Base-by-base conservation (phyloP, 2,797 vertebrate species). In the Phalanger gymnotis region DNA sequence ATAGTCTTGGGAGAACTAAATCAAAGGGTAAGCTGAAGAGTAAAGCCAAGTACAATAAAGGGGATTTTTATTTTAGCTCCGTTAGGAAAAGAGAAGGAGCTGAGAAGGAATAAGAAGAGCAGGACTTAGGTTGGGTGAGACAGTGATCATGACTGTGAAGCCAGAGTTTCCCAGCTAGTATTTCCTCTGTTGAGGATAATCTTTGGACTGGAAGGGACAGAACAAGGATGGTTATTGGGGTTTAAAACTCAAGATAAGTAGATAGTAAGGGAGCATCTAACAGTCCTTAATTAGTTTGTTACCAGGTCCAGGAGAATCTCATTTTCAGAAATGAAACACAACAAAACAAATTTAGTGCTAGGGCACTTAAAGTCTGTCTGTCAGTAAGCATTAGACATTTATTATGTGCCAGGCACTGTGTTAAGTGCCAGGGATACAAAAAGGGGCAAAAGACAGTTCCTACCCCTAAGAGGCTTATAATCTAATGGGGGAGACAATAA, bases 301-400 rank as follows among this genome's bases (percentile, higher is more conserved):
- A 81, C 19, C 19, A 81, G 6, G n/a, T 19, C 66, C 19, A 40
- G 19, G 47, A 81, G n/a, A 47, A 25, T 47, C 66, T 81, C 9
- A 9, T 2, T 81, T 81, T 81, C 66, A 81, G 66, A 81, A 40
- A 81, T 25, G 40, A 81, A 81, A 22, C n/a, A 81, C 47, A 81
- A 81, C n/a, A 81, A 73, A 34, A 66, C 4, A 66, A 14, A 47
- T 25, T 40, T 40, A 34, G 31, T 5, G 13, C 87, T 47, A 92
- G 89, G 30, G 73, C 27, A 92, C 87, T 92, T 94, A 9, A 81
- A 87, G 9, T 92, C 34, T 96, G 52, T 53, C 13, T 13, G n/a
- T 91, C 9, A 40, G 66, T n/a, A 31, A 66, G 31, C 12, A 94
- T 92, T n/a, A 81, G 95, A 90, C 95, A 95, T 95, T 96, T 94